A percentile compares a stretch with the other conserved stretches of the same genome.
These are phyloP conservation scores for Salvelinus namaycush DNA, from an alignment of 2,113 vertebrate genomes.

Conservation along the genomic window DNA sequence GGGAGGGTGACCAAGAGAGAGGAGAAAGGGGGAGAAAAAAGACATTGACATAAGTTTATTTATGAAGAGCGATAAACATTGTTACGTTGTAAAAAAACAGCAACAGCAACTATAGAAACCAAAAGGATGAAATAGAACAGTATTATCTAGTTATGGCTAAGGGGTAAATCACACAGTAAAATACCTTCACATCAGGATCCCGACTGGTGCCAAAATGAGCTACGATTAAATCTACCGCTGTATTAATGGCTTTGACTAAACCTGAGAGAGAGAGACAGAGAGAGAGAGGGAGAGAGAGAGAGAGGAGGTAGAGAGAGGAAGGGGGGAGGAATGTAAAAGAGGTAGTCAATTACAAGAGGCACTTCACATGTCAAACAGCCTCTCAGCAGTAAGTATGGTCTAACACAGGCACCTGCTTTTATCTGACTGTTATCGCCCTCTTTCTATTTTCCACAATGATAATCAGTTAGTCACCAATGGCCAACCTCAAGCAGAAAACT, in stretches of 20 bases:
- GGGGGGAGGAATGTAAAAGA: neutral
- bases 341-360: neutral
- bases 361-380: neutral
- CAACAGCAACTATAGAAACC: neutral
- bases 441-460: too few relatives aligned
- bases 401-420: neutral
- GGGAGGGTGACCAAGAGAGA: too few relatives aligned
- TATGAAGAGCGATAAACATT: too few relatives aligned
- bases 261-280: conserved; percentile 58
- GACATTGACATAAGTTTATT: too few relatives aligned
- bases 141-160: too few relatives aligned
- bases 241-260: conserved; percentile 93
- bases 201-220: conserved; percentile 95
- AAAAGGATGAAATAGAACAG: neutral
- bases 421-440: neutral
- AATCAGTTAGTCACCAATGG: too few relatives aligned
- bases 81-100: neutral
- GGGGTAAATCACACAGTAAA: neutral
- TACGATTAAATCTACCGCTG: conserved; percentile 93
- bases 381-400: neutral
- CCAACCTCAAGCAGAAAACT: too few relatives aligned
- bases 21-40: neutral
- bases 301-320: neutral
- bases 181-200: conserved; percentile 92
- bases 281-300: too few relatives aligned